phyloP scores from a whole-genome alignment of 2,888 invertebrate species.

The Quadroppia sp. region DNA sequence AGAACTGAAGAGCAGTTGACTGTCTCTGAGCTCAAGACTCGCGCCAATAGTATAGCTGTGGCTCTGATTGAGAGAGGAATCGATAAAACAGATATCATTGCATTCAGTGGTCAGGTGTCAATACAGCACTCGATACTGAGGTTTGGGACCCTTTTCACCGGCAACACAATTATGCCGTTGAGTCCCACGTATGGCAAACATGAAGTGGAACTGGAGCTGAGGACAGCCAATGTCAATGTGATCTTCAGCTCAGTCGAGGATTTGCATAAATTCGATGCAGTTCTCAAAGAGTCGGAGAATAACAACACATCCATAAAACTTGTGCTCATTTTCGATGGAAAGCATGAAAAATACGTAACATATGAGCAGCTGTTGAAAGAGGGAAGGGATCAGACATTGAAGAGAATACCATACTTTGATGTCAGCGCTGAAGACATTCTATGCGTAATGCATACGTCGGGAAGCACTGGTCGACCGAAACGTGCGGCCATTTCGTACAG shows the following conservation, averaged over 20 bases:
- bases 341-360: not conserved
- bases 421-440: not conserved
- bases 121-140: slow-evolving; percentile 25
- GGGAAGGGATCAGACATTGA: slow-evolving; percentile 6
- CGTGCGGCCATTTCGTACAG: slow-evolving; percentile 3
- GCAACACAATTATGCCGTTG: slow-evolving; percentile 1
- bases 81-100: slow-evolving; percentile 13
- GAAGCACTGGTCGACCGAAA: slow-evolving; percentile 14
- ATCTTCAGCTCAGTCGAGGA: not conserved
- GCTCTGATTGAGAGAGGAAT: slow-evolving; percentile 32
- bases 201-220: not conserved
- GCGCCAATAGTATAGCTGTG: not conserved
- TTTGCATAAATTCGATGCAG: not conserved
- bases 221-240: not conserved
- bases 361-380: not conserved
- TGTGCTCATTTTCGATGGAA: not conserved
- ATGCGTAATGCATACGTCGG: not conserved
- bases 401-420: slow-evolving; percentile 11
- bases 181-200: not conserved
- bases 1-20: not conserved
- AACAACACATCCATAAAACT: not conserved
- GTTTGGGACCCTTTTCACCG: slow-evolving; percentile 21
- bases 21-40: not conserved
- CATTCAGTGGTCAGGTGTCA: slow-evolving; percentile 5
- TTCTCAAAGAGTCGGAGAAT: not conserved